Evolutionary conservation across 2,888 invertebrate genomes (phyloP).

Genomic region (Tipula unca): DNA sequence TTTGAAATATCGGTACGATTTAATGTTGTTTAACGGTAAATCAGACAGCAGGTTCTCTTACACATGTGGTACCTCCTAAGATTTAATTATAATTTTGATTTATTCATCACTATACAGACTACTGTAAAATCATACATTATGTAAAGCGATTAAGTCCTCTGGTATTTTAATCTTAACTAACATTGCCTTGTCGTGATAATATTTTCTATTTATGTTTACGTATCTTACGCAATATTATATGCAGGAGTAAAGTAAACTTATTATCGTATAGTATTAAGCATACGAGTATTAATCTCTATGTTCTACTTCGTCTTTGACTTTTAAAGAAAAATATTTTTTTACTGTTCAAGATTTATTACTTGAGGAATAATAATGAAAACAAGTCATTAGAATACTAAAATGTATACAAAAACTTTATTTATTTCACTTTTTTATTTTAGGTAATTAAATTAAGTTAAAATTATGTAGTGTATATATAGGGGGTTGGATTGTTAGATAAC

Average conservation of each 20-base stretch:
- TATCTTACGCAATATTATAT: no score
- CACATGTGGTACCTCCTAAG: no score
- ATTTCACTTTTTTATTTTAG: not conserved
- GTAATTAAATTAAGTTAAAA: not conserved
- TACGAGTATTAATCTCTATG: not conserved
- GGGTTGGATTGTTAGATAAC: not conserved
- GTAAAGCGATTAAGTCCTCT: no score
- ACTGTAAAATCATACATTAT: no score
- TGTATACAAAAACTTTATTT: not conserved
- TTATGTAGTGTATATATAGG: not conserved
- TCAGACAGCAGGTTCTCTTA: not conserved
- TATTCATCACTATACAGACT: no score
- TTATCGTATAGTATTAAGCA: no score
- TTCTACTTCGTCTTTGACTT: not conserved
- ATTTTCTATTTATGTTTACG: no score
- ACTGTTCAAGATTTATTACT: not conserved
- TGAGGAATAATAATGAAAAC: not conserved
- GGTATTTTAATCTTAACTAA: no score
- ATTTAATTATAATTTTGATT: no score
- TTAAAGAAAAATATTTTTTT: not conserved
- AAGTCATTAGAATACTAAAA: not conserved
- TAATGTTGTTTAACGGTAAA: not conserved
- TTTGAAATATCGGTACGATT: no score
- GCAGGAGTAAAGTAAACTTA: no score
- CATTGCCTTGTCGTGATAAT: no score